Evolutionary conservation across 2,113 vertebrate species (phyloP).

Genomic region (Urocitellus parryii): DNA sequence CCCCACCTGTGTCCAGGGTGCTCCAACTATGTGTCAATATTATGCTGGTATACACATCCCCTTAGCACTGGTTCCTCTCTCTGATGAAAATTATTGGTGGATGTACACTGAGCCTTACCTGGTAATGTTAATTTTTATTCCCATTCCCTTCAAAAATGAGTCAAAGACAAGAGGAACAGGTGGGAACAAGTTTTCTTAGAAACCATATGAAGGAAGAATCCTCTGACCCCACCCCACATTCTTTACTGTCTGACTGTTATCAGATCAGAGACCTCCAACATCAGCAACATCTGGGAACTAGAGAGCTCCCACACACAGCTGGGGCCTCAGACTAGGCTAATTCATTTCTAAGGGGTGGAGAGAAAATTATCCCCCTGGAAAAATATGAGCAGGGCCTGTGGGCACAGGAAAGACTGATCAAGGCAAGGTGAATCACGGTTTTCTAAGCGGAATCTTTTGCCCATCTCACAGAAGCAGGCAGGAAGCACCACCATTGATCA

Average conservation of each 20-base stretch:
- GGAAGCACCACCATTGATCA: conserved; percentile 80
- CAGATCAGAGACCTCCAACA: conserved; percentile 32
- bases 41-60: neutral
- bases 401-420: conserved; percentile 58
- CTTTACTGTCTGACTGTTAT: conserved; percentile 16
- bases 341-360: conserved; percentile 13
- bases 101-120: neutral
- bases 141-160: conserved; percentile 73
- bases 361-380: conserved; percentile 1
- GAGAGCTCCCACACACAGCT: neutral
- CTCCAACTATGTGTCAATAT: neutral
- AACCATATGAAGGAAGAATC: conserved; percentile 55
- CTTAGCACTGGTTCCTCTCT: neutral
- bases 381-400: conserved; percentile 42
- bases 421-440: conserved; percentile 43
- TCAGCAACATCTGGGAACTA: conserved; percentile 2
- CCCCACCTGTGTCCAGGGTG: neutral
- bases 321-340: neutral
- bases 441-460: conserved; percentile 65
- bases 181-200: conserved; percentile 78
- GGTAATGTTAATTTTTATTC: conserved; percentile 28
- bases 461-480: conserved; percentile 80
- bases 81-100: neutral
- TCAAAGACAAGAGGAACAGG: conserved; percentile 71
- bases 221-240: neutral